phyloP scores from a whole-genome alignment of 1,140 invertebrate species.

The Musca vetustissima region DNA sequence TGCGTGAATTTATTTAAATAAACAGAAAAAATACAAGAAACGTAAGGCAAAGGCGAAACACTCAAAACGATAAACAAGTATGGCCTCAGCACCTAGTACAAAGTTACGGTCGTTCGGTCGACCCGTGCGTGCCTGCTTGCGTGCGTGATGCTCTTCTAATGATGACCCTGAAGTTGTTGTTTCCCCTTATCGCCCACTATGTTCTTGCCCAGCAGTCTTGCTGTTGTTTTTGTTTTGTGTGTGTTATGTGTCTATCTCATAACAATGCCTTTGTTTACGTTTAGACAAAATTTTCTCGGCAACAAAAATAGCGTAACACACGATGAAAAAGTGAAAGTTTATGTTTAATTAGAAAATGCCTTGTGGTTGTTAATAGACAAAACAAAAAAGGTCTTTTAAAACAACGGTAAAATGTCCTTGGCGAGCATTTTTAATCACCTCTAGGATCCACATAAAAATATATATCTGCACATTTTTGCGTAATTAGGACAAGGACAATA shows the following conservation, averaged over 20 bases:
- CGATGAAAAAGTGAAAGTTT: conserved; percentile 2
- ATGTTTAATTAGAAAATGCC: conserved; percentile 24
- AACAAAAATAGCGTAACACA: background rate
- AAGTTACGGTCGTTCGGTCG: background rate
- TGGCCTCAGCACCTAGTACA: too few species aligned
- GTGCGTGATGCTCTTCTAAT: conserved; percentile 19
- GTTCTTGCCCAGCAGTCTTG: background rate
- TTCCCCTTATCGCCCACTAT: background rate
- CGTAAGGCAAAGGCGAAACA: too few species aligned
- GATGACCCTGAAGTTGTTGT: conserved; percentile 12
- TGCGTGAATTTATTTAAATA: conserved; percentile 14
- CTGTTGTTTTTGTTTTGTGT: background rate
- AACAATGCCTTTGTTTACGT: background rate
- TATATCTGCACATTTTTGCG: too few species aligned
- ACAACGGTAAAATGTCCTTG: too few species aligned
- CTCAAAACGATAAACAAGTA: background rate
- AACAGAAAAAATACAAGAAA: too few species aligned
- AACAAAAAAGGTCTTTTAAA: too few species aligned
- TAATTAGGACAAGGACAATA: too few species aligned
- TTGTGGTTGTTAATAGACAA: conserved; percentile 14
- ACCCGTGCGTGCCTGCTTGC: too few species aligned
- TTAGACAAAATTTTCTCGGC: background rate
- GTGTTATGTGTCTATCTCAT: background rate
- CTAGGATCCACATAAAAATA: too few species aligned
- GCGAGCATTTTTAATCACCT: too few species aligned